A percentile compares a stretch with the other conserved stretches of the same genome.
Evolutionary conservation across 2,113 vertebrate genomes (phyloP).

Genomic region (Megaceryle maxima): DNA sequence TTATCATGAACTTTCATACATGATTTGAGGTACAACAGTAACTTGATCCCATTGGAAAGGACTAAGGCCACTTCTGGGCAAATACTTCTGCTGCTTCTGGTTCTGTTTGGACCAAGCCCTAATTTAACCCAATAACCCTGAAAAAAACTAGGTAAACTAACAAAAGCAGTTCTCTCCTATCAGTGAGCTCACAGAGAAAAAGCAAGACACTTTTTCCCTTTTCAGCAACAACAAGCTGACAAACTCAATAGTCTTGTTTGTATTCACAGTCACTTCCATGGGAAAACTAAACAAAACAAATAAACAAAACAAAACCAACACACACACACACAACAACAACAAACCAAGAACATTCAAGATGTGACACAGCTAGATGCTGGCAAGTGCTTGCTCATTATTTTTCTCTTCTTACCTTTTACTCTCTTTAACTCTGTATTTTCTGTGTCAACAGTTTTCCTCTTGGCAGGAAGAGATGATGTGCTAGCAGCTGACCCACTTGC

Average conservation of each 20-base stretch:
- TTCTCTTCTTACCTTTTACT: slow-evolving; percentile 65
- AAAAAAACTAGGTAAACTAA: background rate
- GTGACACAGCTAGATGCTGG: background rate
- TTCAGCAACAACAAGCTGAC: background rate
- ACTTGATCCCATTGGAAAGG: background rate
- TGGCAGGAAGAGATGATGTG: slow-evolving; percentile 57
- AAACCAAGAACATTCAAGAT: background rate
- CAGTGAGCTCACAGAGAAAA: background rate
- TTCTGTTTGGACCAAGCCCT: background rate
- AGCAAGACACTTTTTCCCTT: background rate
- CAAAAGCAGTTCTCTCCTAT: background rate
- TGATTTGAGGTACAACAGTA: background rate
- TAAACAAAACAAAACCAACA: background rate
- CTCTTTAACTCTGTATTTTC: slow-evolving; percentile 75
- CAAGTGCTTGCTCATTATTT: background rate
- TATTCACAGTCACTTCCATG: background rate
- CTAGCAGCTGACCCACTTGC: background rate
- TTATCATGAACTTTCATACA: background rate
- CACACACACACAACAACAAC: too few relatives aligned
- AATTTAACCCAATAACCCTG: background rate
- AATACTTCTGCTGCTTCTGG: background rate
- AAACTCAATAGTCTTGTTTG: background rate
- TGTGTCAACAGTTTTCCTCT: slow-evolving; percentile 80
- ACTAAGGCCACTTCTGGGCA: background rate
- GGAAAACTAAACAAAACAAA: background rate